Evolutionary conservation across 2,113 vertebrate genomes (phyloP).

Genomic region (Stegostoma tigrinum): DNA sequence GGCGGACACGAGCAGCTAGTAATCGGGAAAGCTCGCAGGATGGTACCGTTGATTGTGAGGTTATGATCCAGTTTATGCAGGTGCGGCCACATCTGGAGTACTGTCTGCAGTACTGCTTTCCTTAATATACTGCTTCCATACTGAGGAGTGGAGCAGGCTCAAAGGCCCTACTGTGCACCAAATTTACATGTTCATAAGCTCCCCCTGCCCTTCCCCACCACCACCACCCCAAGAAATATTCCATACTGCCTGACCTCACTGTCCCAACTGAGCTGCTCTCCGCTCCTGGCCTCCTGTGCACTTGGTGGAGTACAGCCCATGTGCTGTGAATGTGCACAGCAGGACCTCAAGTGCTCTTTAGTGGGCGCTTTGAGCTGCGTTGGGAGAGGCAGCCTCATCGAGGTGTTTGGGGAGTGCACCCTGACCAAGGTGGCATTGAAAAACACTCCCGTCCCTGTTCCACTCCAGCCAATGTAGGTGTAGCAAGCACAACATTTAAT

Average conservation of each 20-base stretch:
- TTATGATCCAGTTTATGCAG: too few species aligned
- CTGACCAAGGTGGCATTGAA: not conserved
- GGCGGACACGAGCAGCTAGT: too few species aligned
- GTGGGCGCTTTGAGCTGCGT: not conserved
- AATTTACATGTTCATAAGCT: not conserved
- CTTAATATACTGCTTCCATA: too few species aligned
- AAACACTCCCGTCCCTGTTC: not conserved
- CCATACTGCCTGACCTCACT: conserved; percentile 32
- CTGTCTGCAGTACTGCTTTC: too few species aligned
- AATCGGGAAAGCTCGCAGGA: too few species aligned
- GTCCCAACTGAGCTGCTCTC: conserved; percentile 38
- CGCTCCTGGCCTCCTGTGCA: conserved; percentile 28
- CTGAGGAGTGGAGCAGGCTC: too few species aligned
- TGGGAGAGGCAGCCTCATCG: too few species aligned
- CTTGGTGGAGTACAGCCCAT: not conserved
- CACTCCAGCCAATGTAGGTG: not conserved
- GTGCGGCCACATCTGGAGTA: too few species aligned
- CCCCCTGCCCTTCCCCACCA: conserved; percentile 11
- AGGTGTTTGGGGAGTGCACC: not conserved
- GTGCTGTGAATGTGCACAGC: not conserved
- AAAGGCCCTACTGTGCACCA: too few species aligned
- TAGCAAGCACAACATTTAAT: not conserved
- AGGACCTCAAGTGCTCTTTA: not conserved
- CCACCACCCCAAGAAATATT: not conserved
- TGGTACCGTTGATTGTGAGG: too few species aligned